Evolutionary conservation across 2,888 invertebrate species (phyloP).

Genomic region (Barypeithes pellucidus): DNA sequence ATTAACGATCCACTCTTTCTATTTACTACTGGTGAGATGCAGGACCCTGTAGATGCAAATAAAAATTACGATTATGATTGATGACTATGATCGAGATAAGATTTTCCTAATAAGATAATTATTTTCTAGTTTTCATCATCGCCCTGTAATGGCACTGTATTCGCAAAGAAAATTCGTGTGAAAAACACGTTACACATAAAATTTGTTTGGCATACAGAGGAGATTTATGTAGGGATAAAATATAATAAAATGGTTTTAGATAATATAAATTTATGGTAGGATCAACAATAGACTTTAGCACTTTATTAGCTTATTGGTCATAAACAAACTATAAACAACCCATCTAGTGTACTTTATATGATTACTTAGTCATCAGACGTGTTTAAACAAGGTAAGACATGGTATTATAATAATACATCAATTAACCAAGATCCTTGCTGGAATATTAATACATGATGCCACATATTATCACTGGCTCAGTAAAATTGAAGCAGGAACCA

Average conservation of each 20-base stretch:
- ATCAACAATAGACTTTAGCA: constrained; percentile 3
- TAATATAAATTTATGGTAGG: constrained; percentile 24
- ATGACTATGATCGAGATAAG: not conserved
- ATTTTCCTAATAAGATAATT: not conserved
- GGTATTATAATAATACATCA: constrained; percentile 19
- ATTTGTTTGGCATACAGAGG: constrained; percentile 10
- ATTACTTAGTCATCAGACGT: constrained; percentile 17
- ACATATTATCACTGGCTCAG: not conserved
- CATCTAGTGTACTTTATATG: constrained; percentile 7
- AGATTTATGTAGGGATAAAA: constrained; percentile 23
- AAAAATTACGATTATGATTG: too few species aligned
- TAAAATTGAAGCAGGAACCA: too few species aligned
- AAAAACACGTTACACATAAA: constrained; percentile 15
- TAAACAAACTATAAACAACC: constrained; percentile 27
- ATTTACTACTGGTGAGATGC: too few species aligned
- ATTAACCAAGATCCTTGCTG: constrained; percentile 4
- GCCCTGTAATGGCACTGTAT: not conserved
- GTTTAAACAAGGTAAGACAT: constrained; percentile 24
- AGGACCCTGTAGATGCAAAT: too few species aligned
- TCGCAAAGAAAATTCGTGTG: constrained; percentile 1
- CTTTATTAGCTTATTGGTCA: constrained; percentile 23
- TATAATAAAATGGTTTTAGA: constrained; percentile 21
- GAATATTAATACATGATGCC: constrained; percentile 11
- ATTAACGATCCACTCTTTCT: too few species aligned
- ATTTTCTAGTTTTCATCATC: not conserved